A percentile compares a stretch with the other conserved stretches of the same genome.
Evolutionary conservation across 2,797 vertebrate species (phyloP).

Genomic region (Vireo griseus): DNA sequence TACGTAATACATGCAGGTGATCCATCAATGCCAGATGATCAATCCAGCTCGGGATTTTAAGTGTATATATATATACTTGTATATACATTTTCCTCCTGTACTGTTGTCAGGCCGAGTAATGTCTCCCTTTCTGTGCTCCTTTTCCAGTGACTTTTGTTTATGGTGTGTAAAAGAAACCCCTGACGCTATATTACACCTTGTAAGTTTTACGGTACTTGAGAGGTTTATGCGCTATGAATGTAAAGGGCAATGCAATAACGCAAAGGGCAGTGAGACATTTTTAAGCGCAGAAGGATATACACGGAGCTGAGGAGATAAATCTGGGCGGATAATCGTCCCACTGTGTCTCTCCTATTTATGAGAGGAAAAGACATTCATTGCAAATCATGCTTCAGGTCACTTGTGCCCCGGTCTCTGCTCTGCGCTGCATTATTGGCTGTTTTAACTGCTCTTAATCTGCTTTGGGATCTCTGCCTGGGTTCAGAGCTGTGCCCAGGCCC

Average conservation of each 20-base stretch:
- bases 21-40: constrained; percentile 87
- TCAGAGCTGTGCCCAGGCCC: fast-evolving
- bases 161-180: constrained; percentile 39
- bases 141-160: constrained; percentile 43
- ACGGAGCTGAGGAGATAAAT: constrained; percentile 56
- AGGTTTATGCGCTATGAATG: constrained; percentile 62
- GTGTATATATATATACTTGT: constrained; percentile 14
- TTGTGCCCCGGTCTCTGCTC: neutral
- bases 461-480: neutral
- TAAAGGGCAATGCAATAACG: constrained; percentile 68
- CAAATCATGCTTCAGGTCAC: constrained; percentile 29
- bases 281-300: constrained; percentile 58
- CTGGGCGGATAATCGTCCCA: constrained; percentile 44
- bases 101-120: constrained; percentile 16
- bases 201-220: constrained; percentile 66
- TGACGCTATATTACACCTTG: constrained; percentile 32
- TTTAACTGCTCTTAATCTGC: neutral
- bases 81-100: constrained; percentile 67
- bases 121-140: constrained; percentile 17
- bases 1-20: constrained; percentile 84
- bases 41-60: constrained; percentile 79
- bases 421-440: neutral
- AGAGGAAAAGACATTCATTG: neutral
- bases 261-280: constrained; percentile 66
- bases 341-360: constrained; percentile 38